Evolutionary conservation across 1,140 invertebrate genomes (phyloP).

Genomic region (Euura lappo): DNA sequence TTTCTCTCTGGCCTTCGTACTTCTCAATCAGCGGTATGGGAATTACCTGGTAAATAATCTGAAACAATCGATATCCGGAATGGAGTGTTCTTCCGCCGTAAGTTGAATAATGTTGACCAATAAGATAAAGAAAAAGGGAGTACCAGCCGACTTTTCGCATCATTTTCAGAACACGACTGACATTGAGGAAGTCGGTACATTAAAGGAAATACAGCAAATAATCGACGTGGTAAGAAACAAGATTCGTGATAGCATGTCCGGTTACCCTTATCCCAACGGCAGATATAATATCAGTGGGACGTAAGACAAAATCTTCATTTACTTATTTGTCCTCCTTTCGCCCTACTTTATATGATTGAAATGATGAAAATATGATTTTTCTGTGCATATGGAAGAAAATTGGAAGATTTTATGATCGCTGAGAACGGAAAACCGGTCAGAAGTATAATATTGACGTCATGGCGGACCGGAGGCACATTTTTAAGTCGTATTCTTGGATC

Average conservation of each 20-base stretch:
- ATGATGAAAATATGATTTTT: too few relatives aligned
- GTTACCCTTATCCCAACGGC: conserved; percentile 67
- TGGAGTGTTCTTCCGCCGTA: too few relatives aligned
- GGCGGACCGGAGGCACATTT: conserved; percentile 89
- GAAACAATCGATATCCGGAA: too few relatives aligned
- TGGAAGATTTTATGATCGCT: conserved; percentile 72
- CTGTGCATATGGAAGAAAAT: conserved; percentile 51
- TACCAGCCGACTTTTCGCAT: neutral
- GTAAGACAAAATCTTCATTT: conserved; percentile 28
- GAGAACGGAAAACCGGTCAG: conserved; percentile 72
- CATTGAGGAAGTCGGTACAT: conserved; percentile 21
- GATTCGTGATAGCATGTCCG: conserved; percentile 65
- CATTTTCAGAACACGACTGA: neutral
- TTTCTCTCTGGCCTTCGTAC: too few relatives aligned
- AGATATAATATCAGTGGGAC: conserved; percentile 60
- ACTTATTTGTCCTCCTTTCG: conserved; percentile 3
- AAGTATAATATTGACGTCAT: conserved; percentile 80
- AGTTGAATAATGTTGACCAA: too few relatives aligned
- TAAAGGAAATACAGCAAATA: conserved; percentile 26
- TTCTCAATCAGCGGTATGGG: too few relatives aligned
- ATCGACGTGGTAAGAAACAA: conserved; percentile 62
- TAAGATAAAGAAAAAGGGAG: too few relatives aligned
- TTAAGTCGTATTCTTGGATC: conserved; percentile 83
- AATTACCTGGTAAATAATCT: too few relatives aligned
- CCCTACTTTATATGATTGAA: neutral